Evolutionary conservation across 2,888 invertebrate species (phyloP).

Genomic region (Ennomos erosarius): DNA sequence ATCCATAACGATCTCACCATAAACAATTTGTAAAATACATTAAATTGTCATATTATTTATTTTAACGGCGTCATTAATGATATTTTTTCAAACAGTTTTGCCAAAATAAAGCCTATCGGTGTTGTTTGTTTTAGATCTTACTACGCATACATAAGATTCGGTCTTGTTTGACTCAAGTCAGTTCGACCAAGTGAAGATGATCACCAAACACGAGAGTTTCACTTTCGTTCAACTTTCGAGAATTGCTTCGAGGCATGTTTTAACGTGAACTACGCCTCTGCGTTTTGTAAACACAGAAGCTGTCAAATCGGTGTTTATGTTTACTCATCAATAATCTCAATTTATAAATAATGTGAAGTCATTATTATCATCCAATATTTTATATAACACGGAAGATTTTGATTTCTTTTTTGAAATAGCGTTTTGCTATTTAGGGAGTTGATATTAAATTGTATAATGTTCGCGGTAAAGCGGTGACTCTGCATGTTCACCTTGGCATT

Average conservation of each 20-base stretch:
- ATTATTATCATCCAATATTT: slow-evolving; percentile 16
- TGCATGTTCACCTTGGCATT: slow-evolving; percentile 79
- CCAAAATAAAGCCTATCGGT: neutral
- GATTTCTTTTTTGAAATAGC: slow-evolving; percentile 35
- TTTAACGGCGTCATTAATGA: slow-evolving; percentile 29
- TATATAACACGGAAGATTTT: slow-evolving; percentile 26
- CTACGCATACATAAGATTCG: slow-evolving; percentile 31
- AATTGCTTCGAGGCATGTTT: slow-evolving; percentile 42
- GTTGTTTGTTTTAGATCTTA: slow-evolving; percentile 14
- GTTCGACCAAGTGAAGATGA: slow-evolving; percentile 52
- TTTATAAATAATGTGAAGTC: slow-evolving; percentile 14
- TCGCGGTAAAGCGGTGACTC: slow-evolving; percentile 61
- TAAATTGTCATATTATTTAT: slow-evolving; percentile 25
- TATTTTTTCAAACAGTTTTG: slow-evolving; percentile 8
- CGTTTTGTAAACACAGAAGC: slow-evolving; percentile 62
- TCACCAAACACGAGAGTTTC: slow-evolving; percentile 61
- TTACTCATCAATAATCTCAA: slow-evolving; percentile 10
- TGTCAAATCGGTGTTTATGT: slow-evolving; percentile 29
- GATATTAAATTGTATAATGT: slow-evolving; percentile 47
- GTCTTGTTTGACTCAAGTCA: slow-evolving; percentile 21
- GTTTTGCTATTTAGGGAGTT: slow-evolving; percentile 17
- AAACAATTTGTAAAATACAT: slow-evolving; percentile 7
- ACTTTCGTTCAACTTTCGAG: slow-evolving; percentile 79
- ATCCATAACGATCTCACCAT: slow-evolving; percentile 20
- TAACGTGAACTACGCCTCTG: slow-evolving; percentile 54